Conservation (phyloP, 2,888 invertebrate genomes). For the Galerucella pusilla region DNA sequence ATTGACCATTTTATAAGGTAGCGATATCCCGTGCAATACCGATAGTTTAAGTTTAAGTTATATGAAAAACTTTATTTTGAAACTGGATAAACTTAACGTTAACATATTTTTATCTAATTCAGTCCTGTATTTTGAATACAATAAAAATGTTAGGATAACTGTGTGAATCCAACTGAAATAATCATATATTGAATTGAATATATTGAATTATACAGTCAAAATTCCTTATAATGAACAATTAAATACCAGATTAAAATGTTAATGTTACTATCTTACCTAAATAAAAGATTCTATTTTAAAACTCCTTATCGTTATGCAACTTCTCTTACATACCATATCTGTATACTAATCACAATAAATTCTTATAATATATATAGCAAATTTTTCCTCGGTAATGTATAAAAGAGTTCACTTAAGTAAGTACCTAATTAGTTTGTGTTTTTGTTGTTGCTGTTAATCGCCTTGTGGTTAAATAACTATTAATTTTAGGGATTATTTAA, state of each 20-base stretch:
- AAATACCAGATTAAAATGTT: neutral
- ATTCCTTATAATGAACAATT: neutral
- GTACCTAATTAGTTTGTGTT: too few relatives aligned
- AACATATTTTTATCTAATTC: neutral
- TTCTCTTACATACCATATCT: neutral
- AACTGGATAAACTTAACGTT: too few relatives aligned
- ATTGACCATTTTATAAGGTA: constrained; percentile 24
- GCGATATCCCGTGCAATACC: neutral
- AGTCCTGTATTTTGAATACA: neutral
- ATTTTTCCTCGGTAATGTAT: too few relatives aligned
- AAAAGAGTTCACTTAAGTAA: too few relatives aligned
- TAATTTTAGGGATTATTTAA: too few relatives aligned
- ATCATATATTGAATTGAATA: neutral
- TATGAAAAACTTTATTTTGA: neutral
- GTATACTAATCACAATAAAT: neutral
- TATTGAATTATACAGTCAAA: neutral
- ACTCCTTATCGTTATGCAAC: neutral
- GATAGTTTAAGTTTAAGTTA: neutral
- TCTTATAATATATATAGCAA: too few relatives aligned
- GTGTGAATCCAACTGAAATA: neutral
- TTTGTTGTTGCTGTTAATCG: too few relatives aligned
- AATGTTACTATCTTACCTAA: neutral
- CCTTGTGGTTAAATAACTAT: too few relatives aligned
- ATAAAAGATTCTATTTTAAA: neutral
- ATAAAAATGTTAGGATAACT: neutral